A percentile compares a stretch with the other conserved stretches of the same genome.
phyloP scores from a whole-genome alignment of 2,113 vertebrate genomes.

The Macrotus californicus region DNA sequence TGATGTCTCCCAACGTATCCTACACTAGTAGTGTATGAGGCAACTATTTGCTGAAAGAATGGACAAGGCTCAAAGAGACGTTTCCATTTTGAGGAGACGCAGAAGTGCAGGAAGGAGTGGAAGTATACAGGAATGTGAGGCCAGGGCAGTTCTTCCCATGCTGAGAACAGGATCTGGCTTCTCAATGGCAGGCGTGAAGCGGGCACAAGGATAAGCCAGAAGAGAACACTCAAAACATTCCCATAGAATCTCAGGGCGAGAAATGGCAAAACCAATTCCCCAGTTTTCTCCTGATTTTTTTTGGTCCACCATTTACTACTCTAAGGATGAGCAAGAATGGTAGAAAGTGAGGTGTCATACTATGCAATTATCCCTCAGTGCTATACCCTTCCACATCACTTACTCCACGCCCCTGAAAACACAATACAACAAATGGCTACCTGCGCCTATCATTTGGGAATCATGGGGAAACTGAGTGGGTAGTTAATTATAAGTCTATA shows the following conservation, averaged over 20 bases:
- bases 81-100: not conserved
- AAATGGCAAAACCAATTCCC: not conserved
- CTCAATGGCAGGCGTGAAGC: not conserved
- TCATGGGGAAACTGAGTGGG: not conserved
- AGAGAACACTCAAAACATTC: not conserved
- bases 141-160: not conserved
- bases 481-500: constrained; percentile 18
- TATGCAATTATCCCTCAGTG: not conserved
- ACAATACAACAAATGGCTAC: not conserved
- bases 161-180: not conserved
- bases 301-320: not conserved
- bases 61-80: not conserved
- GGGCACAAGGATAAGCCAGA: not conserved
- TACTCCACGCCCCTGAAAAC: accelerated
- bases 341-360: not conserved
- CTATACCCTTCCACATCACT: not conserved
- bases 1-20: not conserved
- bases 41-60: not conserved
- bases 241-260: not conserved
- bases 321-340: not conserved
- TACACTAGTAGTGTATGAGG: not conserved
- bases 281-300: not conserved
- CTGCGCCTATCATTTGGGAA: not conserved
- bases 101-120: not conserved
- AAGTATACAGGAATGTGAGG: not conserved